Evolutionary conservation across 2,888 invertebrate genomes (phyloP).

Genomic region (Omphaloscelis lunosa): DNA sequence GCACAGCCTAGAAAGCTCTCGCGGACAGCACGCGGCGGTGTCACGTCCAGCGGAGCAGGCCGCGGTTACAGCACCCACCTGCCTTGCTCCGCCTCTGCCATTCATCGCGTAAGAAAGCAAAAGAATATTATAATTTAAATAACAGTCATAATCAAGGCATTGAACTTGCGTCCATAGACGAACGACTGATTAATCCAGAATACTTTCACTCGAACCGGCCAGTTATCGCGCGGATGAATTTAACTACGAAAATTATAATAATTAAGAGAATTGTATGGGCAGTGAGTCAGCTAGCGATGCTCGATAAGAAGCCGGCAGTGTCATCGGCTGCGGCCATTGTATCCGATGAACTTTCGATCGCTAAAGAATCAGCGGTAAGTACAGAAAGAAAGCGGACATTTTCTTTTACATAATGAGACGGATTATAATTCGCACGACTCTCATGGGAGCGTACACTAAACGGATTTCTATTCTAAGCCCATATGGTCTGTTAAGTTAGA

Average conservation of each 20-base stretch:
- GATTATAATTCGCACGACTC: constrained; percentile 83
- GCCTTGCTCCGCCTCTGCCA: constrained; percentile 70
- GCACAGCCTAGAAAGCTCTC: constrained; percentile 65
- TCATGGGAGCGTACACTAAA: constrained; percentile 77
- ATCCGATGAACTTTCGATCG: constrained; percentile 85
- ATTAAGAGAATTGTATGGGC: constrained; percentile 86
- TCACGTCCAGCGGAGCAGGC: constrained; percentile 68
- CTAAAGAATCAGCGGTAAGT: too few relatives aligned
- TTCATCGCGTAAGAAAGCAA: constrained; percentile 81
- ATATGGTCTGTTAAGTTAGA: constrained; percentile 71
- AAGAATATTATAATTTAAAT: constrained; percentile 85
- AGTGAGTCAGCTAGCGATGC: constrained; percentile 86
- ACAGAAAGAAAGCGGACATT: constrained; percentile 84
- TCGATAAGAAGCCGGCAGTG: constrained; percentile 82
- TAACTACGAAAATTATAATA: constrained; percentile 87
- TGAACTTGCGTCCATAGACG: constrained; percentile 86
- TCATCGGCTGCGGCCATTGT: constrained; percentile 83
- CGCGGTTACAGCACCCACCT: constrained; percentile 80
- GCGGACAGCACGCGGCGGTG: constrained; percentile 28
- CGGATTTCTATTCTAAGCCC: constrained; percentile 72
- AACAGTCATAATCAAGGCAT: constrained; percentile 89
- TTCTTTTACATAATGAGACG: constrained; percentile 84
- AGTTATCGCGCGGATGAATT: constrained; percentile 82
- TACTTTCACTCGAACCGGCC: constrained; percentile 86
- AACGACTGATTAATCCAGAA: constrained; percentile 87